These are phyloP conservation scores for Nestor notabilis DNA, from an alignment of 2,113 vertebrate species.

Conservation along the genomic window DNA sequence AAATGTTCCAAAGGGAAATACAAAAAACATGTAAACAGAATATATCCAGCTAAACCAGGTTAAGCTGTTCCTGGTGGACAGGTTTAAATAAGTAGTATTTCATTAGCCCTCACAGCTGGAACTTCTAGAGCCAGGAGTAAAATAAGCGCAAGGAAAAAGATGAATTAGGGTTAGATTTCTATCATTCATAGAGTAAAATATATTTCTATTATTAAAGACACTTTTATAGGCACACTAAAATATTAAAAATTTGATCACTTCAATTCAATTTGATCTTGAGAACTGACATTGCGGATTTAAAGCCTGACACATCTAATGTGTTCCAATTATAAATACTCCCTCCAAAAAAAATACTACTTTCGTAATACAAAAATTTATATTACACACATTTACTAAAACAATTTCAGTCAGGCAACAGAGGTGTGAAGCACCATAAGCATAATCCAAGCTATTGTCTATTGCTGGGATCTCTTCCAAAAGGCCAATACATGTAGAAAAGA, in stretches of 20 bases:
- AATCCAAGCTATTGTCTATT: neutral
- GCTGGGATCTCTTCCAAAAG: neutral
- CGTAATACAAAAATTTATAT: neutral
- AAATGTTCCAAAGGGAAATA: neutral
- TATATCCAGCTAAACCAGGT: neutral
- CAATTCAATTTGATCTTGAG: neutral
- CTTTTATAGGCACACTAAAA: conserved; percentile 15
- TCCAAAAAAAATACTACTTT: neutral
- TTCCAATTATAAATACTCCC: neutral
- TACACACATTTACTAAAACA: neutral
- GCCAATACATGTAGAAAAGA: neutral
- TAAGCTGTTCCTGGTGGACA: neutral
- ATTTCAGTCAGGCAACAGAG: neutral
- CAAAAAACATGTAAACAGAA: neutral
- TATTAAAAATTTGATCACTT: neutral
- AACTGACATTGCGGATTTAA: neutral
- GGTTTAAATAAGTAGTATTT: neutral
- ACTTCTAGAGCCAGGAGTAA: neutral
- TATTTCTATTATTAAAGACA: neutral
- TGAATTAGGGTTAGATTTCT: neutral
- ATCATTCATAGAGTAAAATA: neutral
- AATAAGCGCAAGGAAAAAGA: neutral
- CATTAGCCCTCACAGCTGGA: neutral
- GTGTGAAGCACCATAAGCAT: neutral
- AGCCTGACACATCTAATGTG: neutral